A percentile compares a stretch with the other conserved stretches of the same genome.
Evolutionary conservation across 2,797 vertebrate genomes (phyloP).

Genomic region (Podarcis siculus): DNA sequence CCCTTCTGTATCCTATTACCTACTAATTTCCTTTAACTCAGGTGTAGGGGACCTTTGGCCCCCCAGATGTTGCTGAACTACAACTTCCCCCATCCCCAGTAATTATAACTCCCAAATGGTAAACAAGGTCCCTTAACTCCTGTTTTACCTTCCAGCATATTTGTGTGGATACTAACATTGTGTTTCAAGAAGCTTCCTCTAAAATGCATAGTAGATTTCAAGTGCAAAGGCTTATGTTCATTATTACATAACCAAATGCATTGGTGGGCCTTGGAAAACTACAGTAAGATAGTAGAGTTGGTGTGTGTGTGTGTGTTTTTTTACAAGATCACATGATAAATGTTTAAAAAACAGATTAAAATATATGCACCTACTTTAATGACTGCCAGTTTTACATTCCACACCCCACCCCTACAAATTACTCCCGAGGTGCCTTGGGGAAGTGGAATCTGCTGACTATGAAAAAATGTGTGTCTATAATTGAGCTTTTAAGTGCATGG

Average conservation of each 20-base stretch:
- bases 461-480: conserved; percentile 56
- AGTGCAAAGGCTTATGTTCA: background rate
- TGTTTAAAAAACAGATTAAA: conserved; percentile 28
- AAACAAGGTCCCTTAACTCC: background rate
- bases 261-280: background rate
- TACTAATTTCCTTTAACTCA: background rate
- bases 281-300: background rate
- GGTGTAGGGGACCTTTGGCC: too few species aligned
- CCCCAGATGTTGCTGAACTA: too few species aligned
- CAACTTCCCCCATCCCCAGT: too few species aligned
- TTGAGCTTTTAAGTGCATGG: conserved; percentile 54
- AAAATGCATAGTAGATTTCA: background rate
- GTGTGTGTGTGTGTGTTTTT: background rate
- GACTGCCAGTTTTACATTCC: conserved; percentile 33
- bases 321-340: background rate
- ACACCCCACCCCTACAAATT: background rate
- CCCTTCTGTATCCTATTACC: background rate
- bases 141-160: background rate
- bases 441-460: conserved; percentile 64
- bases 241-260: conserved; percentile 13
- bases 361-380: conserved; percentile 46
- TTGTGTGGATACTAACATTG: background rate
- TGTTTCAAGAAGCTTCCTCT: background rate
- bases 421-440: conserved; percentile 47
- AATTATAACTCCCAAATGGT: too few species aligned